These are phyloP conservation scores for Acanthornis magna DNA, from an alignment of 2,797 vertebrate genomes.

Conservation along the genomic window DNA sequence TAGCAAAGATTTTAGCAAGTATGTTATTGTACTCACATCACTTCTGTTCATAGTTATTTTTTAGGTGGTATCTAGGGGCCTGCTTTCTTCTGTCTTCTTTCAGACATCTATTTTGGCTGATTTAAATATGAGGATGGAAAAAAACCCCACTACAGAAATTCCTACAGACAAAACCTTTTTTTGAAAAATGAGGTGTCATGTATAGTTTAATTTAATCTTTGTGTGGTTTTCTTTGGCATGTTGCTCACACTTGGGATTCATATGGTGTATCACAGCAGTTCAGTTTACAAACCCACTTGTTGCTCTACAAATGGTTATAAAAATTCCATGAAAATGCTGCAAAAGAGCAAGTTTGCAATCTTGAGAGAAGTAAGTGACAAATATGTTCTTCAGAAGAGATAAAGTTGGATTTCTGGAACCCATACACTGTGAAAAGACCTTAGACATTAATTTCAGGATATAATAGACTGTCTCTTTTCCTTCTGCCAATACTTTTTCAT, in stretches of 20 bases:
- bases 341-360: neutral
- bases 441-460: neutral
- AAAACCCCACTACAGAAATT: neutral
- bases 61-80: neutral
- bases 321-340: neutral
- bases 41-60: neutral
- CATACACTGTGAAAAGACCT: neutral
- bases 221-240: constrained; percentile 27
- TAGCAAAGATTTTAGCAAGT: neutral
- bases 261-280: neutral
- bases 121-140: constrained; percentile 1
- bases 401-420: neutral
- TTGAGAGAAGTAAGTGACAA: neutral
- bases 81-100: constrained; percentile 10
- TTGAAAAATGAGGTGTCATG: constrained; percentile 21
- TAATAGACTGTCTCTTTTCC: neutral
- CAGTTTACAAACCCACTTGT: neutral
- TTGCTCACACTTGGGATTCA: constrained; percentile 11
- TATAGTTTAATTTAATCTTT: constrained; percentile 42
- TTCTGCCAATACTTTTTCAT: neutral
- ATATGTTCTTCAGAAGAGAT: neutral
- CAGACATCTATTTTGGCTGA: constrained; percentile 24
- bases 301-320: neutral
- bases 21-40: neutral
- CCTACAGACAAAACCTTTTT: constrained; percentile 3